Conservation (phyloP, 2,888 invertebrate species). For the Teinopalpus imperialis region DNA sequence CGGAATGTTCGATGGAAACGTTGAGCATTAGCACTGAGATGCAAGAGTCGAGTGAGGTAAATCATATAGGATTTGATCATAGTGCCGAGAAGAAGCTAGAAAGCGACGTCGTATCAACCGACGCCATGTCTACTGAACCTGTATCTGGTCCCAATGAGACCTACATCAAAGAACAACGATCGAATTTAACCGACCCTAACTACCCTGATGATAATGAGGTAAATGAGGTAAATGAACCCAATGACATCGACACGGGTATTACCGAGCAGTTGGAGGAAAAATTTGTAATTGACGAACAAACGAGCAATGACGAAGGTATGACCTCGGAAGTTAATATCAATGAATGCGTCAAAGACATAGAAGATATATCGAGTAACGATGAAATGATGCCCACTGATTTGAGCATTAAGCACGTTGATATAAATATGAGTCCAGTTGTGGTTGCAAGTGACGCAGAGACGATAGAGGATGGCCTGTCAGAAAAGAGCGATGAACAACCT, state of each 20-base stretch:
- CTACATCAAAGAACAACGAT: conserved; percentile 43
- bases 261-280: conserved; percentile 14
- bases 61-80: conserved; percentile 52
- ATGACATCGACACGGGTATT: conserved; percentile 9
- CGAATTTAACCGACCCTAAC: conserved; percentile 29
- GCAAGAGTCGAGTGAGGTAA: conserved; percentile 44
- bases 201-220: conserved; percentile 53
- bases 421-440: conserved; percentile 46
- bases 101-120: conserved; percentile 41
- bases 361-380: conserved; percentile 44
- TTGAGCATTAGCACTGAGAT: conserved; percentile 44
- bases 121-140: conserved; percentile 53
- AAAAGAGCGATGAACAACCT: conserved; percentile 80
- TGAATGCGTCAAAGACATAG: conserved; percentile 28
- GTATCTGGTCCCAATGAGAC: conserved; percentile 57
- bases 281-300: conserved; percentile 31
- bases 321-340: conserved; percentile 21
- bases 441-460: conserved; percentile 46
- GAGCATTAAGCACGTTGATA: conserved; percentile 62
- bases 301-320: conserved; percentile 27
- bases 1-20: conserved; percentile 53
- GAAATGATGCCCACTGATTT: conserved; percentile 82
- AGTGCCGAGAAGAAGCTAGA: conserved; percentile 59
- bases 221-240: conserved; percentile 41
- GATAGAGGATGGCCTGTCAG: conserved; percentile 57